Conservation (phyloP, 2,113 vertebrate species). For the Gobio gobio region DNA sequence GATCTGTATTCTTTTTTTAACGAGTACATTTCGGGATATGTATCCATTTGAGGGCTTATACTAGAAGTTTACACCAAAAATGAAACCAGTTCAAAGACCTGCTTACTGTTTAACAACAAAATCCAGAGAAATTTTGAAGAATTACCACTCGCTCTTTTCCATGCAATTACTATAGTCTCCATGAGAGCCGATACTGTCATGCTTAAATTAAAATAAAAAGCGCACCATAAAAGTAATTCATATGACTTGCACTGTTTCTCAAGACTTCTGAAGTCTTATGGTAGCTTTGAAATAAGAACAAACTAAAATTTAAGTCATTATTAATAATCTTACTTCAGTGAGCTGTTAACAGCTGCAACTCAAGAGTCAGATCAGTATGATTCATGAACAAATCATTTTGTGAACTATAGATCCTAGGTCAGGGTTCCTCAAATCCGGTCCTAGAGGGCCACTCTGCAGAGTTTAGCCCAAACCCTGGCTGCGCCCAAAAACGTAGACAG, state of each 20-base stretch:
- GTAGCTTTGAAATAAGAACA: not conserved
- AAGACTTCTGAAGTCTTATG: not conserved
- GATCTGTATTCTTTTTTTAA: not conserved
- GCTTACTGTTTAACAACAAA: not conserved
- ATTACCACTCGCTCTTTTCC: not conserved
- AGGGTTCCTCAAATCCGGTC: no score
- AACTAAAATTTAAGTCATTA: not conserved
- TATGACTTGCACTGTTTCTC: not conserved
- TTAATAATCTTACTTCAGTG: not conserved
- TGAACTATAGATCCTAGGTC: not conserved
- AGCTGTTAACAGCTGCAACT: not conserved
- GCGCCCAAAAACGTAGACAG: no score
- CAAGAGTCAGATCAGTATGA: not conserved
- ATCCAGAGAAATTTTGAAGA: not conserved
- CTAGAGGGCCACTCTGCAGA: no score
- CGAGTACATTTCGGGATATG: not conserved
- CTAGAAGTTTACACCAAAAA: not conserved
- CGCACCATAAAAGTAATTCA: not conserved
- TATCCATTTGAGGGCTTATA: not conserved
- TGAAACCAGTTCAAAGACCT: not conserved
- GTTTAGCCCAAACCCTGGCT: no score
- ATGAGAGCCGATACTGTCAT: not conserved
- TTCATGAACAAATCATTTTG: conserved; percentile 1
- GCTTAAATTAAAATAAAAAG: not conserved
- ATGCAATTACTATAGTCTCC: not conserved